These are phyloP conservation scores for Pollenia griseotomentosa DNA, from an alignment of 2,888 invertebrate genomes.

Conservation along the genomic window DNA sequence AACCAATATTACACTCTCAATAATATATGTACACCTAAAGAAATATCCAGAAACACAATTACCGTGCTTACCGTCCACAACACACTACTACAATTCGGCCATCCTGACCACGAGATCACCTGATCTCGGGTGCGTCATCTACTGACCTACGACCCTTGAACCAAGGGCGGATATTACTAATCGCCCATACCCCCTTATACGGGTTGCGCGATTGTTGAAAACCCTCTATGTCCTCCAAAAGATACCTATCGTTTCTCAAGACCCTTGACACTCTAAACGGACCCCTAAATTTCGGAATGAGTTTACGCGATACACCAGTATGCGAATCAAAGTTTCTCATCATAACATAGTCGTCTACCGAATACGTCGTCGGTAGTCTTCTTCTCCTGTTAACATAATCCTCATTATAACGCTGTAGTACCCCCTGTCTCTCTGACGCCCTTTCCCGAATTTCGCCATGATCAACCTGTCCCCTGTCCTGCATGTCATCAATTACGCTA, in stretches of 20 bases:
- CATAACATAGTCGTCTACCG: constrained; percentile 51
- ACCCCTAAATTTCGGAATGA: constrained; percentile 31
- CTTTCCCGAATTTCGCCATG: neutral
- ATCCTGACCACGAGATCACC: constrained; percentile 8
- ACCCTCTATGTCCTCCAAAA: constrained; percentile 5
- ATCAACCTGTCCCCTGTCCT: neutral
- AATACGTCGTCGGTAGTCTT: constrained; percentile 18
- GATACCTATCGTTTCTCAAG: constrained; percentile 44
- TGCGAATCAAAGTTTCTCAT: constrained; percentile 48
- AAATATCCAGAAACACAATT: too few species aligned
- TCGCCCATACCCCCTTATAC: constrained; percentile 16
- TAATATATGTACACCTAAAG: too few species aligned
- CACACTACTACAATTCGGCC: neutral
- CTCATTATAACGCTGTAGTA: constrained; percentile 45
- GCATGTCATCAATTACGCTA: neutral
- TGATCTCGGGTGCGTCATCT: neutral
- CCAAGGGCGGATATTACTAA: constrained; percentile 7
- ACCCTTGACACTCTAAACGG: neutral
- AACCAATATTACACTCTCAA: too few species aligned
- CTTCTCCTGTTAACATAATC: constrained; percentile 27
- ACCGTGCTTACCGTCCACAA: too few species aligned
- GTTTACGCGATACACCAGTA: constrained; percentile 43
- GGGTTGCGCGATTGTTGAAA: neutral
- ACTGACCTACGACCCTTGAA: neutral
- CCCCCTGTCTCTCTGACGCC: constrained; percentile 13